Percentiles rank a stretch among this genome's conserved stretches.
Conservation (phyloP, 2,797 vertebrate species). For the Poeciliopsis presidionis region DNA sequence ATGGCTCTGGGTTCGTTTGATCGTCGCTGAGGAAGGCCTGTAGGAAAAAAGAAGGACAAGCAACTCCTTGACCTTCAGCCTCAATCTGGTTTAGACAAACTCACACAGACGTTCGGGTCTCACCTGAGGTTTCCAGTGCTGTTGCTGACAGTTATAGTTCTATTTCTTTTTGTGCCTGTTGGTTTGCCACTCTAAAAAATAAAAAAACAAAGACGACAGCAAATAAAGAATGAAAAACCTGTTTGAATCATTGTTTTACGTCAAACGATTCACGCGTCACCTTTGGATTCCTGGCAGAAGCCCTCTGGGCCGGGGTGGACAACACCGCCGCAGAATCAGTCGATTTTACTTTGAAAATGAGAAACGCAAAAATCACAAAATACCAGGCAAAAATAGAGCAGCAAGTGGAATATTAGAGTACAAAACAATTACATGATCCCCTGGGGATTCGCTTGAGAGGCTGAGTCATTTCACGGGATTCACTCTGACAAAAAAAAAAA, state of each 20-base stretch:
- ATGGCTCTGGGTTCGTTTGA: constrained; percentile 51
- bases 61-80: background rate
- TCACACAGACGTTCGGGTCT: fast-evolving
- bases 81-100: background rate
- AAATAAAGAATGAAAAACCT: background rate
- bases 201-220: background rate
- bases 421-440: constrained; percentile 58
- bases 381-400: background rate
- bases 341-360: constrained; percentile 40
- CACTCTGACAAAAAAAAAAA: constrained; percentile 40
- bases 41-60: background rate
- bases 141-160: constrained; percentile 49
- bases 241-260: background rate
- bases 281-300: constrained; percentile 45
- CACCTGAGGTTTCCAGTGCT: constrained; percentile 72
- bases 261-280: constrained; percentile 15
- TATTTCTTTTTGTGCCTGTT: constrained; percentile 25
- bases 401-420: background rate
- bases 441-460: constrained; percentile 47
- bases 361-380: background rate
- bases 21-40: constrained; percentile 17
- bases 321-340: constrained; percentile 6
- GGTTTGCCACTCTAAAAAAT: constrained; percentile 37
- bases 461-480: constrained; percentile 55
- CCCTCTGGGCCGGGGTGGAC: constrained; percentile 8